These are phyloP conservation scores for Coluber constrictor DNA, from an alignment of 2,797 vertebrate genomes.

Conservation along the genomic window DNA sequence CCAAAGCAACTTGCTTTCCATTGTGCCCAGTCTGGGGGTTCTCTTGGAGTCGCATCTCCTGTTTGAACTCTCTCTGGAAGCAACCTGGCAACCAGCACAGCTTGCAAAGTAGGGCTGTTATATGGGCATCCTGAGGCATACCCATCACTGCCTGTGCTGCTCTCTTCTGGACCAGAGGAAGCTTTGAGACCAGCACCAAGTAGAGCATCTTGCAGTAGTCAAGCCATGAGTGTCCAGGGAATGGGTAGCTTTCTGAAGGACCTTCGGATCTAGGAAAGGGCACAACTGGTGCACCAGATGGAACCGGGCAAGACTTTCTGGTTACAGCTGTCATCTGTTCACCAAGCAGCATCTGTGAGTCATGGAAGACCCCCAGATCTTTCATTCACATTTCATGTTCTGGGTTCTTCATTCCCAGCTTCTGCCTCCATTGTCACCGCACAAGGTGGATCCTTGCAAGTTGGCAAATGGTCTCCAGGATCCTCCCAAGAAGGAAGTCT, in stretches of 20 bases:
- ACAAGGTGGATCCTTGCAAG: background rate
- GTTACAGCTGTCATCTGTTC: background rate
- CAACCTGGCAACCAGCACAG: background rate
- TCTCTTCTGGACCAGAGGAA: background rate
- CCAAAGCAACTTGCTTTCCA: too few relatives aligned
- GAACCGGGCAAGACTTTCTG: background rate
- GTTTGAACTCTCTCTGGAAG: background rate
- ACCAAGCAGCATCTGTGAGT: background rate
- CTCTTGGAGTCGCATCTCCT: background rate
- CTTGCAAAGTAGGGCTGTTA: background rate
- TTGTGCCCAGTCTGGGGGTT: background rate
- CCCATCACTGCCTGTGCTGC: background rate
- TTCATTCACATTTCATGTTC: background rate
- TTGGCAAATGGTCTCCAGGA: background rate
- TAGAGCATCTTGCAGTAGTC: background rate
- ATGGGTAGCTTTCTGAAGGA: background rate
- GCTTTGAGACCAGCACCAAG: background rate
- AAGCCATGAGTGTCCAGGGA: background rate
- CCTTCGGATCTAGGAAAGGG: background rate
- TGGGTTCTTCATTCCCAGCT: background rate
- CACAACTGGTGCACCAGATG: background rate
- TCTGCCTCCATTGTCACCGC: background rate
- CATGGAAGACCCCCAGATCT: background rate
- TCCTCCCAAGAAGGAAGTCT: background rate
- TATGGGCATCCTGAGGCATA: background rate